A percentile compares a stretch with the other conserved stretches of the same genome.
These are phyloP conservation scores for Drosophila hydei DNA, from an alignment of 1,140 invertebrate genomes.

Conservation along the genomic window DNA sequence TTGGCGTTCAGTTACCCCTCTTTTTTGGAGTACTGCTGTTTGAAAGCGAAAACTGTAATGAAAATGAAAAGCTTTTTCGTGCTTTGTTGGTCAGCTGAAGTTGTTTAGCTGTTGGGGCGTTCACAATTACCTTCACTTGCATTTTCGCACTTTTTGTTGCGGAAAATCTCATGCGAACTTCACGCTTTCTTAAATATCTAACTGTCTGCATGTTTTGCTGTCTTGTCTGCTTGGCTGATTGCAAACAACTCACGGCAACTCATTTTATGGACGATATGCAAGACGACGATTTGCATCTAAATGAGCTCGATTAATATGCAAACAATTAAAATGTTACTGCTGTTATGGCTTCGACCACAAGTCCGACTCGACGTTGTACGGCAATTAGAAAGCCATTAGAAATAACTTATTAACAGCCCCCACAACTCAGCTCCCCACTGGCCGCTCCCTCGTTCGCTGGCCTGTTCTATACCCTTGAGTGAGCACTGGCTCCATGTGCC, in stretches of 20 bases:
- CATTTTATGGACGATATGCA: background rate
- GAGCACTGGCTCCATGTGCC: background rate
- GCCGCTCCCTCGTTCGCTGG: background rate
- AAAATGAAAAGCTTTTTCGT: slow-evolving; percentile 31
- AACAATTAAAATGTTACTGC: slow-evolving; percentile 70
- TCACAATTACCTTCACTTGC: slow-evolving; percentile 48
- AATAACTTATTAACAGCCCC: slow-evolving; percentile 68
- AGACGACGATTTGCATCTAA: slow-evolving; percentile 69
- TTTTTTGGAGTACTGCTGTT: background rate
- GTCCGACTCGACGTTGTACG: slow-evolving; percentile 37
- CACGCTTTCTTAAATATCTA: slow-evolving; percentile 57
- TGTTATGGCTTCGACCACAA: slow-evolving; percentile 47
- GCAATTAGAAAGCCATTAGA: slow-evolving; percentile 81
- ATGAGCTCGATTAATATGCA: slow-evolving; percentile 78
- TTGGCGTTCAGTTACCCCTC: background rate
- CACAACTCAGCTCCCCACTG: background rate
- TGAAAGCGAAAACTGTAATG: slow-evolving; percentile 39
- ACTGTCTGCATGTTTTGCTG: background rate
- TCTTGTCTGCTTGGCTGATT: slow-evolving; percentile 40
- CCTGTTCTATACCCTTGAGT: background rate
- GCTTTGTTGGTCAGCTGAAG: slow-evolving; percentile 31
- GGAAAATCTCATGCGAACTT: slow-evolving; percentile 57
- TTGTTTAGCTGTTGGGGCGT: slow-evolving; percentile 5
- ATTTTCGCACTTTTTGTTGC: slow-evolving; percentile 63
- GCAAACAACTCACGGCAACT: background rate